phyloP scores from a whole-genome alignment of 2,113 vertebrate species.

The Cynocephalus volans region DNA sequence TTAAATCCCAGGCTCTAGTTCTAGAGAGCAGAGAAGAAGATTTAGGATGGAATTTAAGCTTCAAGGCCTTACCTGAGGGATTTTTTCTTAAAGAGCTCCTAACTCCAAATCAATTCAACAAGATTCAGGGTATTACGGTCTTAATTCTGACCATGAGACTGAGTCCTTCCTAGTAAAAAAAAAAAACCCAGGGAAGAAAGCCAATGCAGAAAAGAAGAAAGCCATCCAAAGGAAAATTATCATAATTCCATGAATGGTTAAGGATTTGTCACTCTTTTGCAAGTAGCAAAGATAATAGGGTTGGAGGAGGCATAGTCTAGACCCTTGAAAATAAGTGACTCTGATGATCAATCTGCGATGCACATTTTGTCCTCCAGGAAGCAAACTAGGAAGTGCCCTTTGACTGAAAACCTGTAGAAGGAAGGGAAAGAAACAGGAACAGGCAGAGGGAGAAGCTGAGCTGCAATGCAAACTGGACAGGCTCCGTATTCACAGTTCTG shows the following conservation, averaged over 20 bases:
- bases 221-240: background rate
- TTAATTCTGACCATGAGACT: background rate
- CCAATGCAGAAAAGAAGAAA: background rate
- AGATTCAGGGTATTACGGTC: background rate
- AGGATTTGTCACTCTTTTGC: background rate
- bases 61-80: background rate
- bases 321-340: background rate
- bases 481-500: background rate
- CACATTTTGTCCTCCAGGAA: background rate
- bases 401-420: background rate
- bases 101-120: background rate
- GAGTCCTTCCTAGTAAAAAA: background rate
- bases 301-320: background rate
- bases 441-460: background rate
- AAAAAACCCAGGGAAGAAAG: background rate
- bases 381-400: rapidly evolving
- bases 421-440: background rate
- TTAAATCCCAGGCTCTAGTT: background rate
- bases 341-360: background rate
- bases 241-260: background rate
- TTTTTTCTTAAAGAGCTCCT: background rate
- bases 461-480: background rate
- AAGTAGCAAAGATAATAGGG: background rate
- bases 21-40: background rate
- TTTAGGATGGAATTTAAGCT: background rate